These are phyloP conservation scores for Characodon lateralis DNA, from an alignment of 2,797 vertebrate genomes.

Conservation along the genomic window DNA sequence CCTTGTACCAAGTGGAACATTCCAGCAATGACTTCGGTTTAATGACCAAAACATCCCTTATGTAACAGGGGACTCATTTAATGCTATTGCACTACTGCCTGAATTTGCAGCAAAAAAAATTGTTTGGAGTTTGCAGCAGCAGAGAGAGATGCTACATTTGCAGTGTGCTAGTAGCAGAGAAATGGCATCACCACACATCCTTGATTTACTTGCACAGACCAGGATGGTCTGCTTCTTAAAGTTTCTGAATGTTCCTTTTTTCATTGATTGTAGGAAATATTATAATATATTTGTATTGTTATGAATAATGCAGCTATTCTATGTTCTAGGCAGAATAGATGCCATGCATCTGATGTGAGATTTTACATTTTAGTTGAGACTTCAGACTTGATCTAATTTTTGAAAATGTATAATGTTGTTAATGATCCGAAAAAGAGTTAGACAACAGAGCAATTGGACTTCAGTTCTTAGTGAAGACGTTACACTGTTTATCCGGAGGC, in stretches of 20 bases:
- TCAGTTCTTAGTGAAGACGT: too few species aligned
- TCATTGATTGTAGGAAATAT: slow-evolving; percentile 27
- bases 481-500: too few species aligned
- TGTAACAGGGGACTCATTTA: slow-evolving; percentile 7
- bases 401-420: too few species aligned
- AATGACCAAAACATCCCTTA: slow-evolving; percentile 46
- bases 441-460: too few species aligned
- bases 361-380: background rate
- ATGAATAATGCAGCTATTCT: background rate
- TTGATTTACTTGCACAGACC: slow-evolving; percentile 28
- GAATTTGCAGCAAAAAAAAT: slow-evolving; percentile 4
- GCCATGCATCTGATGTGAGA: background rate
- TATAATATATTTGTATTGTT: background rate
- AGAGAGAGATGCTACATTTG: slow-evolving; percentile 45
- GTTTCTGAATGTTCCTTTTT: slow-evolving; percentile 27
- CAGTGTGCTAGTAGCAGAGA: slow-evolving; percentile 59
- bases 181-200: slow-evolving; percentile 44
- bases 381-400: too few species aligned
- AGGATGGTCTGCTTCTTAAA: slow-evolving; percentile 9
- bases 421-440: too few species aligned
- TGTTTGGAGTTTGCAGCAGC: slow-evolving; percentile 30
- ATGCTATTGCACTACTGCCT: slow-evolving; percentile 11
- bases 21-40: slow-evolving; percentile 42
- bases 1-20: slow-evolving; percentile 44
- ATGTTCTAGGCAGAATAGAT: background rate